These are phyloP conservation scores for Petroica traversi DNA, from an alignment of 2,113 vertebrate genomes.

Conservation along the genomic window DNA sequence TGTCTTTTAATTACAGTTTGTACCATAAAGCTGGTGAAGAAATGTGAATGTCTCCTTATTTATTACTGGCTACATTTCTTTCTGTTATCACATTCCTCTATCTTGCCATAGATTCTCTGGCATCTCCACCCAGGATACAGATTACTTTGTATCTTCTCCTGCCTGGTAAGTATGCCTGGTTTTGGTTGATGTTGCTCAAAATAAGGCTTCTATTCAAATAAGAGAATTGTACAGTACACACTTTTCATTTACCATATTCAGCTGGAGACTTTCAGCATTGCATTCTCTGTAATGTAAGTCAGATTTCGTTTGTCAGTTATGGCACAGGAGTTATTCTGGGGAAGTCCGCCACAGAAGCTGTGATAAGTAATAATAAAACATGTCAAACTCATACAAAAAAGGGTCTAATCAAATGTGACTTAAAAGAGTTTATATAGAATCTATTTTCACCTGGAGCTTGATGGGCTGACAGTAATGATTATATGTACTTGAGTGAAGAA, in stretches of 20 bases:
- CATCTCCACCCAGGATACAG: not conserved
- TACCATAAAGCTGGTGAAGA: not conserved
- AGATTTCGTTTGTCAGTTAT: not conserved
- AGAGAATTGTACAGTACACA: not conserved
- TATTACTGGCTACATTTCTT: not conserved
- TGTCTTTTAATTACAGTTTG: not conserved
- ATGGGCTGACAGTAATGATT: constrained; percentile 50
- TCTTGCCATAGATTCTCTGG: not conserved
- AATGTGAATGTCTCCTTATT: not conserved
- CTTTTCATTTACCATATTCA: not conserved
- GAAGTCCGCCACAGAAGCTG: not conserved
- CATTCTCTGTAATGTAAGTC: not conserved
- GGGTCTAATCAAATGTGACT: constrained; percentile 50
- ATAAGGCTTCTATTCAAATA: not conserved
- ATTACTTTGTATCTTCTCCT: not conserved
- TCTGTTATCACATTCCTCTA: not conserved
- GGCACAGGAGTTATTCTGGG: not conserved
- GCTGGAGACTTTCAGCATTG: not conserved
- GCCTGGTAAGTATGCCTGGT: not conserved
- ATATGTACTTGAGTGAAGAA: constrained; percentile 21
- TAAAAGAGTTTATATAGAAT: constrained; percentile 26
- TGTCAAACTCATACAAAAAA: constrained; percentile 5
- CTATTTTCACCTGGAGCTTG: constrained; percentile 45
- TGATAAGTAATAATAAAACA: constrained; percentile 28
- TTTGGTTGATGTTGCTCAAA: not conserved